These are phyloP conservation scores for Bothrops jararaca DNA, from an alignment of 2,113 vertebrate genomes.

Conservation along the genomic window DNA sequence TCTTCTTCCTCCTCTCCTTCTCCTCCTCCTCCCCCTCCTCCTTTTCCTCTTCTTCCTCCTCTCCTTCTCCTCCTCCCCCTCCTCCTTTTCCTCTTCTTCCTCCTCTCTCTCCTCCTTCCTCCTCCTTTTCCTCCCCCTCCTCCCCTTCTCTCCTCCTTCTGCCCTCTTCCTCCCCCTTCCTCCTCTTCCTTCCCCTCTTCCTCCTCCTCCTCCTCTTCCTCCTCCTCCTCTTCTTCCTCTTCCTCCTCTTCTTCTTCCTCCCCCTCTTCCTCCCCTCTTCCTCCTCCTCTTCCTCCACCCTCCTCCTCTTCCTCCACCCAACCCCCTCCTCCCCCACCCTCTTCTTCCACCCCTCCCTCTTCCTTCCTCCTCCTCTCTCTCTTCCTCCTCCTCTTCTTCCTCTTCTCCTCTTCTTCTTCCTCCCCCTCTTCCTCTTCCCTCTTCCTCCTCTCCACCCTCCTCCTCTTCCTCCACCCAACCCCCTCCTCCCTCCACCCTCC, in stretches of 20 bases:
- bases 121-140: fast-evolving
- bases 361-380: too few species aligned
- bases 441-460: too few species aligned
- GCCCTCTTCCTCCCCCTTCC: too few species aligned
- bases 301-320: fast-evolving
- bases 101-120: fast-evolving
- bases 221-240: fast-evolving
- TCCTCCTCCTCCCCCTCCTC: fast-evolving
- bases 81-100: fast-evolving
- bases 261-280: fast-evolving
- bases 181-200: fast-evolving
- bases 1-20: fast-evolving
- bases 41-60: too few species aligned
- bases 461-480: too few species aligned
- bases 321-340: fast-evolving
- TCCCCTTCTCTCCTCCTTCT: fast-evolving
- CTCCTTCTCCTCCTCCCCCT: fast-evolving
- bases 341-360: too few species aligned
- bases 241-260: fast-evolving
- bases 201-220: fast-evolving
- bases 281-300: too few species aligned
- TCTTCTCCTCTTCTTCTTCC: too few species aligned
- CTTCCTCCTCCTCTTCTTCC: fast-evolving
- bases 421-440: too few species aligned
- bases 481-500: too few species aligned